These are phyloP conservation scores for Paralichthys olivaceus DNA, from an alignment of 2,113 vertebrate species.

Conservation along the genomic window DNA sequence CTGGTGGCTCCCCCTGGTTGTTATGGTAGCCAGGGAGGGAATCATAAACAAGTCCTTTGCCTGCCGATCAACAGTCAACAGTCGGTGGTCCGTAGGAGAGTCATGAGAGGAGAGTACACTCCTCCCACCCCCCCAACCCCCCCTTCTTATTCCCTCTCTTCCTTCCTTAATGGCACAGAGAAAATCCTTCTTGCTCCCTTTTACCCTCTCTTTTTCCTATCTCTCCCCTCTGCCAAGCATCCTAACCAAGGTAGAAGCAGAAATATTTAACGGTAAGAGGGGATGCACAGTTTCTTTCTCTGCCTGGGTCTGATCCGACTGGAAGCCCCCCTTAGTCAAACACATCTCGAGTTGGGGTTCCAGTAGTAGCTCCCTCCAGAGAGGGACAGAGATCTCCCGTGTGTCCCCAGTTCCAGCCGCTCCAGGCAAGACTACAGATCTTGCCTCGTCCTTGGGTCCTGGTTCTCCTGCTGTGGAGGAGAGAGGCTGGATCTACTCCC, in stretches of 20 bases:
- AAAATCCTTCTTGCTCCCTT: constrained; percentile 58
- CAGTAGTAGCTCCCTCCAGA: constrained; percentile 52
- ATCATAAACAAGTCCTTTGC: constrained; percentile 60
- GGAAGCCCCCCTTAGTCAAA: constrained; percentile 64
- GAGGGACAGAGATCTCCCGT: constrained; percentile 49
- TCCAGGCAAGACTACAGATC: constrained; percentile 70
- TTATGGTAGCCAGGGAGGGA: constrained; percentile 57
- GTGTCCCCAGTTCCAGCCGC: constrained; percentile 52
- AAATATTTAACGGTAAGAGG: constrained; percentile 48
- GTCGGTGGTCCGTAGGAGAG: constrained; percentile 68
- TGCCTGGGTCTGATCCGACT: constrained; percentile 60
- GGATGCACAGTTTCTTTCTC: constrained; percentile 50
- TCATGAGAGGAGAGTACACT: constrained; percentile 65
- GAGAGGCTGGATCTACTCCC: constrained; percentile 71
- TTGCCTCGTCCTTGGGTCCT: constrained; percentile 63
- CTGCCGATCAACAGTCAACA: constrained; percentile 62
- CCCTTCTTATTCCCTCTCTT: constrained; percentile 50
- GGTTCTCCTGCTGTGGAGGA: constrained; percentile 71
- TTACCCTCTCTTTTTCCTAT: constrained; percentile 53
- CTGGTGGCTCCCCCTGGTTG: constrained; percentile 70
- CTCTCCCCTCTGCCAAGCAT: constrained; percentile 58
- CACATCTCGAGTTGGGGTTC: constrained; percentile 75
- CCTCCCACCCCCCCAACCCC: constrained; percentile 44
- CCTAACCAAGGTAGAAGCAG: constrained; percentile 63
- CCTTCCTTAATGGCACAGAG: constrained; percentile 58